These are phyloP conservation scores for Apodemia hepburni DNA, from an alignment of 2,888 invertebrate species.

Conservation along the genomic window DNA sequence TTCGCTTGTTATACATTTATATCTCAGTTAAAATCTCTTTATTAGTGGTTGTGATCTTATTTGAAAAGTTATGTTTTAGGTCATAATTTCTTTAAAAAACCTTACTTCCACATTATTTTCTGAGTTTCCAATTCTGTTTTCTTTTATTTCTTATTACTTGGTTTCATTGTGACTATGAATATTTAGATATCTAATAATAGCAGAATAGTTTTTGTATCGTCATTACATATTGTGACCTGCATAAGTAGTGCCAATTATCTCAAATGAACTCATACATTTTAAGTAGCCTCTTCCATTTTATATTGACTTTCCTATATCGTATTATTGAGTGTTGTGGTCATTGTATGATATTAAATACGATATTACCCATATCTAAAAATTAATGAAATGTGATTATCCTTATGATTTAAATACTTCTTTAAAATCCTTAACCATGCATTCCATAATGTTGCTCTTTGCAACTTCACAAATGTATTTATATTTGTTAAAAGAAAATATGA, in stretches of 20 bases:
- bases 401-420: slow-evolving; percentile 12
- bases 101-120: slow-evolving; percentile 1
- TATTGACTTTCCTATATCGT: slow-evolving; percentile 43
- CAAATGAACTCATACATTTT: slow-evolving; percentile 43
- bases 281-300: slow-evolving; percentile 51
- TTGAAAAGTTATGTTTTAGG: slow-evolving; percentile 48
- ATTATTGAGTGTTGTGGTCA: slow-evolving; percentile 30
- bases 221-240: slow-evolving; percentile 65
- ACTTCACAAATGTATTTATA: slow-evolving; percentile 31
- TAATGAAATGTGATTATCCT: slow-evolving; percentile 2
- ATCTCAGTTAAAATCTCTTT: slow-evolving; percentile 48
- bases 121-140: background rate
- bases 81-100: slow-evolving; percentile 24
- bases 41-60: slow-evolving; percentile 64
- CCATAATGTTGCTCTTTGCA: slow-evolving; percentile 49
- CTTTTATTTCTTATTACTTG: slow-evolving; percentile 4
- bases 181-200: slow-evolving; percentile 40
- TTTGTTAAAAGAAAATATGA: slow-evolving; percentile 43
- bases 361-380: background rate
- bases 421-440: slow-evolving; percentile 49
- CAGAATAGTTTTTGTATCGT: slow-evolving; percentile 56
- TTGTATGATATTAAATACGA: slow-evolving; percentile 1
- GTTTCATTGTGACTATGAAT: slow-evolving; percentile 26
- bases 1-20: slow-evolving; percentile 50
- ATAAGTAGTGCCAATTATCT: slow-evolving; percentile 72